Evolutionary conservation across 2,888 invertebrate genomes (phyloP), one percentile per base, ranked within the genome.

Genomic region (Eupithecia vulgata): DNA sequence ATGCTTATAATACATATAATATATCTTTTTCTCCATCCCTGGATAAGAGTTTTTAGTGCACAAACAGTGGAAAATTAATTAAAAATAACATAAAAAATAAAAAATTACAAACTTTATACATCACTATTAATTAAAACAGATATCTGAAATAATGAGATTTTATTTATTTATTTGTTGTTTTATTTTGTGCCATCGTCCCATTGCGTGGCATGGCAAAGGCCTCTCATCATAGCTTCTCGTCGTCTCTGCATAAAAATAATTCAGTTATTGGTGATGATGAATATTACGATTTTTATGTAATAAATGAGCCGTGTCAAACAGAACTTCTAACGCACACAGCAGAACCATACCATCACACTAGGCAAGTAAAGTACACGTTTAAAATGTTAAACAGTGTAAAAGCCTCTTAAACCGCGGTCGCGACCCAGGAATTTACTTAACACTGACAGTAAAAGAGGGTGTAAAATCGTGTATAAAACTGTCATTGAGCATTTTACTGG

Each of bases 381-480:
- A 42, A 65, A 40, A 40, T 65, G 65, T 64, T 64, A 64, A 52
- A 48, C 35, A 25, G 59, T 67, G 48, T 72, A 64, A 59, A 75
- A 37, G 1, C 5, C 67, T 57, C 52, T 68, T 59, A 62, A 30
- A 30, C 13, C 21, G 65, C 74, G 77, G 79, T 74, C 79, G 71
- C 75, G 78, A 82, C 84, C 83, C 79, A 80, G 77, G 80, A 85
- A 84, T 85, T 83, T 85, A 85, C 84, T 84, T 84, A 81, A 83
- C 87, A 82, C 86, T 82, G 80, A 78, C 80, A 78, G 81, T 85
- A 87, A 88, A 85, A 80, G 81, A 74, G 81, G 64, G 78, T 80
- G 82, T 84, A 84, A 85, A 88, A 87, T 84, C 80, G 77, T 75
- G 66, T 78, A 81, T 85, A 85, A 85, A 85, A 82, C 80, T 82